These are phyloP conservation scores for Pelecanus crispus DNA, from an alignment of 2,113 vertebrate species.

Conservation along the genomic window DNA sequence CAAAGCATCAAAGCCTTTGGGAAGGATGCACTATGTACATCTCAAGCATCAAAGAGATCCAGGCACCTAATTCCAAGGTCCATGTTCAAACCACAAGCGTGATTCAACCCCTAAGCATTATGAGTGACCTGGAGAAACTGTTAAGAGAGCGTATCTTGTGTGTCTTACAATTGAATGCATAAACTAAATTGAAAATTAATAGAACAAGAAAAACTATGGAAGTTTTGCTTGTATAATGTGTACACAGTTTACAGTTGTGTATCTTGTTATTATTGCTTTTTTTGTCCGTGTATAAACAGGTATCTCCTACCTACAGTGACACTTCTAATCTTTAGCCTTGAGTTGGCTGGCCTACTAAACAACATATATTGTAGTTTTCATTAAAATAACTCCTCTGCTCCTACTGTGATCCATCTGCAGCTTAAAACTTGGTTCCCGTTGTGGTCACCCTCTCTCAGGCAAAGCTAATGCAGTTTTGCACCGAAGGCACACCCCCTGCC, in stretches of 20 bases:
- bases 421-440: background rate
- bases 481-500: background rate
- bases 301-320: background rate
- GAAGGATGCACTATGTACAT: accelerated
- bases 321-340: background rate
- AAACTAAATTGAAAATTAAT: background rate
- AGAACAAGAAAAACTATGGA: background rate
- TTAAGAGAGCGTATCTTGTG: background rate
- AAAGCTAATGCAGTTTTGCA: background rate
- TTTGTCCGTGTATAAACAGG: background rate
- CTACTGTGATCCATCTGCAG: background rate
- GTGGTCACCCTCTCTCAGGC: background rate
- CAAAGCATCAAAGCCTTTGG: background rate
- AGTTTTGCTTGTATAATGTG: background rate
- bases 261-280: background rate
- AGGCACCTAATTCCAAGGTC: background rate
- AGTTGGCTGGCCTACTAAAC: background rate
- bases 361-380: background rate
- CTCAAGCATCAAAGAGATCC: background rate
- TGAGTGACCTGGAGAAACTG: background rate
- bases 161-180: background rate
- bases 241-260: background rate
- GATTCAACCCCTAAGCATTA: background rate
- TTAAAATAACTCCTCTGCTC: background rate
- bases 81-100: background rate